Percentiles rank a stretch among this genome's conserved stretches.
Conservation (phyloP, 2,113 vertebrate genomes). For the Heterochromis multidens region DNA sequence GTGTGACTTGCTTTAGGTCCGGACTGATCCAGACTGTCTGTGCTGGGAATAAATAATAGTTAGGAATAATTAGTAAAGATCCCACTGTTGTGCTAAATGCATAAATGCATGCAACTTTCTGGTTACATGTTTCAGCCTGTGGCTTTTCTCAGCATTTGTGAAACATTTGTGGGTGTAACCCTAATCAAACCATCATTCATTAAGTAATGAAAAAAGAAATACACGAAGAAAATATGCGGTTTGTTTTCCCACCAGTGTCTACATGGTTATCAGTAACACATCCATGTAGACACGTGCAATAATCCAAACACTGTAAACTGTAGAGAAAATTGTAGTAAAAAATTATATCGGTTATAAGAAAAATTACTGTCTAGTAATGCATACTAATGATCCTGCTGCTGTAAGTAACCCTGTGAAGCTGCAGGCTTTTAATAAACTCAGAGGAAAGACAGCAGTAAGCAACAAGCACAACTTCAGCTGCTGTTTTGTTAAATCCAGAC, state of each 20-base stretch:
- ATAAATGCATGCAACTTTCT: neutral
- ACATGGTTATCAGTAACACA: neutral
- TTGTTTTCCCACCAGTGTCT: neutral
- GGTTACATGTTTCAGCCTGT: neutral
- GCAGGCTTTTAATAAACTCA: neutral
- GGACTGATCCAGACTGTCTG: neutral
- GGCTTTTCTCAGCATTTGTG: neutral
- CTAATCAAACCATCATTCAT: neutral
- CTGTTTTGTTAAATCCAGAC: neutral
- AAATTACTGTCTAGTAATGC: neutral
- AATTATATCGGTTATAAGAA: neutral
- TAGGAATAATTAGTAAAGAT: neutral
- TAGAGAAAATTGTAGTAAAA: neutral
- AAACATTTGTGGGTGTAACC: neutral
- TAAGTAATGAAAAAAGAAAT: neutral
- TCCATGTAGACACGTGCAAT: neutral
- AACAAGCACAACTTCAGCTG: neutral
- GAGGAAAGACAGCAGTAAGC: neutral
- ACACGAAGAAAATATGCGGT: neutral
- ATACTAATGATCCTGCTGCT: neutral
- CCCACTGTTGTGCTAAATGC: neutral
- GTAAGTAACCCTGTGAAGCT: neutral
- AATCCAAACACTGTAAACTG: neutral
- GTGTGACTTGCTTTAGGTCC: neutral
- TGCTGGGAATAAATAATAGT: neutral